A percentile compares a stretch with the other conserved stretches of the same genome.
Evolutionary conservation across 1,140 invertebrate species (phyloP).

Genomic region (Trissolcus basalis): DNA sequence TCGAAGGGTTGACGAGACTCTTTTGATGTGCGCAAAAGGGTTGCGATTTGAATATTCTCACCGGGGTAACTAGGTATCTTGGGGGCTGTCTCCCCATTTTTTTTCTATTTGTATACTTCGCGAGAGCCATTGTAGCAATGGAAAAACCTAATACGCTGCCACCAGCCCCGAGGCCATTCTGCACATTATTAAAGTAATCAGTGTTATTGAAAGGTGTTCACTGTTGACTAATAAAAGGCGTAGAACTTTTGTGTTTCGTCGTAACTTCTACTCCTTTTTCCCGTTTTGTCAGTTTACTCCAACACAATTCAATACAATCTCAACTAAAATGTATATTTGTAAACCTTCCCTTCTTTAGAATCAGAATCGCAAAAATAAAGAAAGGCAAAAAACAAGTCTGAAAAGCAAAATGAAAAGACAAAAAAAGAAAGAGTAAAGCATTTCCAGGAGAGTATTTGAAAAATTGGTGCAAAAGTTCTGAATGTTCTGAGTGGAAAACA

Average conservation of each 20-base stretch:
- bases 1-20: conserved; percentile 74
- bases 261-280: conserved; percentile 24
- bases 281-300: too few species aligned
- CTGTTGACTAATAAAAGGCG: conserved; percentile 70
- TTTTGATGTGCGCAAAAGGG: conserved; percentile 72
- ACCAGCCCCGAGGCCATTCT: conserved; percentile 71
- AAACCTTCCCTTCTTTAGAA: too few species aligned
- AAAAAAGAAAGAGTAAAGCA: too few species aligned
- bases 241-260: conserved; percentile 44
- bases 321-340: too few species aligned
- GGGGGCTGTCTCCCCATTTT: conserved; percentile 60
- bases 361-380: too few species aligned
- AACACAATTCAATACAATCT: too few species aligned
- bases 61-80: conserved; percentile 74
- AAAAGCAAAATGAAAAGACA: too few species aligned
- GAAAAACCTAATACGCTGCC: conserved; percentile 73
- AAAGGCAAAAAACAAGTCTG: too few species aligned
- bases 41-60: conserved; percentile 76
- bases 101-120: conserved; percentile 75
- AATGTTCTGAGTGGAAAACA: conserved; percentile 15
- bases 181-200: conserved; percentile 75
- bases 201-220: conserved; percentile 72
- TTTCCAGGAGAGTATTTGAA: not conserved
- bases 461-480: conserved; percentile 4
- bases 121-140: conserved; percentile 66